Percentiles rank a stretch among this genome's conserved stretches.
Evolutionary conservation across 2,888 invertebrate genomes (phyloP).

Genomic region (Theretra japonica): DNA sequence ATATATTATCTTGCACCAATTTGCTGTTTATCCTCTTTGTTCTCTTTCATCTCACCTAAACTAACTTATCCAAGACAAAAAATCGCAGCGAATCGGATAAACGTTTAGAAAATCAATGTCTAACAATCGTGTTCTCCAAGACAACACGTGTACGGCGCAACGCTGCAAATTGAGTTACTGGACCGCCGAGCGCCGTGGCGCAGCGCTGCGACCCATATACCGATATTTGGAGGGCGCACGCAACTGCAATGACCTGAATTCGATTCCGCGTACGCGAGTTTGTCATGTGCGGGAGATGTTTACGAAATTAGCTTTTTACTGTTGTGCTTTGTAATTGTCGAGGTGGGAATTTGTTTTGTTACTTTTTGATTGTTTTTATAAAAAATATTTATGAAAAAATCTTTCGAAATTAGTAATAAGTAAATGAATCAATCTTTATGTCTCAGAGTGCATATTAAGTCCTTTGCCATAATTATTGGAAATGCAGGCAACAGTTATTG

Average conservation of each 20-base stretch:
- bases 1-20: no score
- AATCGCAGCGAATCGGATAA: background rate
- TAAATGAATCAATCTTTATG: no score
- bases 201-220: slow-evolving; percentile 61
- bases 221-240: slow-evolving; percentile 55
- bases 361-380: no score
- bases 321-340: slow-evolving; percentile 16
- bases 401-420: no score
- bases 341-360: no score
- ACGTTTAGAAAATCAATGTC: background rate
- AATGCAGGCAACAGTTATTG: no score
- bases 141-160: background rate
- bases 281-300: slow-evolving; percentile 37
- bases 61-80: background rate
- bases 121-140: background rate
- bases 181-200: background rate
- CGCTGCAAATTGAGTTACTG: slow-evolving; percentile 13
- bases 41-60: background rate
- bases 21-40: no score
- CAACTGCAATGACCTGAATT: slow-evolving; percentile 67
- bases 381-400: no score
- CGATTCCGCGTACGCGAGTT: slow-evolving; percentile 46
- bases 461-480: no score
- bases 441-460: no score
- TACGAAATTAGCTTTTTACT: slow-evolving; percentile 38